Evolutionary conservation across 2,888 invertebrate genomes (phyloP).

Genomic region (Gastrophysa polygoni): DNA sequence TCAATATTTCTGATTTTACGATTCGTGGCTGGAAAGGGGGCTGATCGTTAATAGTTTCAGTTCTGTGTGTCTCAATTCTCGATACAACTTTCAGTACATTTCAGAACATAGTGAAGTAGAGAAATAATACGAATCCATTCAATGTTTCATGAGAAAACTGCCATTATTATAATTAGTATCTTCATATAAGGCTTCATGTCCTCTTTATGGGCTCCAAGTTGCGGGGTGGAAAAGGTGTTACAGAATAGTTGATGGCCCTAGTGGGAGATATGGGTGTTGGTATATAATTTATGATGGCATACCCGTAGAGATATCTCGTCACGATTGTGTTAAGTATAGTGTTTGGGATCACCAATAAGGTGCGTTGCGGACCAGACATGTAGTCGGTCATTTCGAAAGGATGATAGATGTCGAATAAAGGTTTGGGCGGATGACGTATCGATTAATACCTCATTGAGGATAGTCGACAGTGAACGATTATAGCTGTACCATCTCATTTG

Average conservation of each 20-base stretch:
- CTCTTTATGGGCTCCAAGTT: neutral
- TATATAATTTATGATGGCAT: constrained; percentile 57
- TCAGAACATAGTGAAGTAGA: too few species aligned
- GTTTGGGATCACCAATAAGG: constrained; percentile 58
- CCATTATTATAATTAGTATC: neutral
- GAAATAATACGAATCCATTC: too few species aligned
- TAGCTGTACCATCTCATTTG: too few species aligned
- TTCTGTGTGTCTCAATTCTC: too few species aligned
- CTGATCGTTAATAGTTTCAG: too few species aligned
- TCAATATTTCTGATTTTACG: too few species aligned
- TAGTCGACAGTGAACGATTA: neutral
- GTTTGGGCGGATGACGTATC: neutral
- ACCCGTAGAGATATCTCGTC: constrained; percentile 56
- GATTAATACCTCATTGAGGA: constrained; percentile 9
- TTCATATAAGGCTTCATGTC: neutral
- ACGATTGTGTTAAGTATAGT: constrained; percentile 60
- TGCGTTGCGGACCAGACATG: constrained; percentile 47
- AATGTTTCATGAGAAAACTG: too few species aligned
- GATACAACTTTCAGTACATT: too few species aligned
- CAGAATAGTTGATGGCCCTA: constrained; percentile 40
- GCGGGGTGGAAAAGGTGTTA: constrained; percentile 38
- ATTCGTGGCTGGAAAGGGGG: too few species aligned
- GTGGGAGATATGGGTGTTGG: constrained; percentile 39
- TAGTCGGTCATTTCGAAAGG: neutral
- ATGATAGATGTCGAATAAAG: neutral